phyloP scores from a whole-genome alignment of 2,113 vertebrate genomes.

The Junco hyemalis region DNA sequence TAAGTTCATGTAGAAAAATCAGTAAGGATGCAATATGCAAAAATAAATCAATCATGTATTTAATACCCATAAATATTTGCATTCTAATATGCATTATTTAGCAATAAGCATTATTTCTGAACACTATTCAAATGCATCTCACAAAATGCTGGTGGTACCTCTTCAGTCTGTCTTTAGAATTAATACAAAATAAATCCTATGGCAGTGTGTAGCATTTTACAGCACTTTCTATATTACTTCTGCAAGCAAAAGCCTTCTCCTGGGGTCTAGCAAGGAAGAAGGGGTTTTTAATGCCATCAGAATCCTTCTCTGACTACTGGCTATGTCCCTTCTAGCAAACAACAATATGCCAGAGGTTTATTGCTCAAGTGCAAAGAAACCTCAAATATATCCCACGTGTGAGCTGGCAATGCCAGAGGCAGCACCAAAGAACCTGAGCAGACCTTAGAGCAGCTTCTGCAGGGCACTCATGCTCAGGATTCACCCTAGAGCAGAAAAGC shows the following conservation, averaged over 20 bases:
- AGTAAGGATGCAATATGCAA: not conserved
- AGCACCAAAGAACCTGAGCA: not conserved
- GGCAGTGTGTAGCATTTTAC: not conserved
- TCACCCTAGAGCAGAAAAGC: not conserved
- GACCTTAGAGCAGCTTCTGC: not conserved
- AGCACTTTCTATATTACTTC: not conserved
- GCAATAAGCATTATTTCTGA: not conserved
- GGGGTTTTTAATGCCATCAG: not conserved
- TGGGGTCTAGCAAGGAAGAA: not conserved
- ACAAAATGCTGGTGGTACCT: not conserved
- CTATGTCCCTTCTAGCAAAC: not conserved
- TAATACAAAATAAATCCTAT: not conserved
- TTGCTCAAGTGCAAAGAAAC: not conserved
- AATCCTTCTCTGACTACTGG: not conserved
- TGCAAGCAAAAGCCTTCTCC: not conserved
- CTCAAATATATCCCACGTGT: not conserved
- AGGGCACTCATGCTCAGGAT: not conserved
- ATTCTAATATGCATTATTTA: not conserved
- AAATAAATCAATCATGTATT: not conserved
- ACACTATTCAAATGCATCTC: not conserved
- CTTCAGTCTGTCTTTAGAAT: not conserved
- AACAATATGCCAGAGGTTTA: not conserved
- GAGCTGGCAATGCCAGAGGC: not conserved
- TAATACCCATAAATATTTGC: not conserved
- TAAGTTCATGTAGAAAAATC: not conserved